Evolutionary conservation across 2,888 invertebrate genomes (phyloP).

Genomic region (Nebria salina): DNA sequence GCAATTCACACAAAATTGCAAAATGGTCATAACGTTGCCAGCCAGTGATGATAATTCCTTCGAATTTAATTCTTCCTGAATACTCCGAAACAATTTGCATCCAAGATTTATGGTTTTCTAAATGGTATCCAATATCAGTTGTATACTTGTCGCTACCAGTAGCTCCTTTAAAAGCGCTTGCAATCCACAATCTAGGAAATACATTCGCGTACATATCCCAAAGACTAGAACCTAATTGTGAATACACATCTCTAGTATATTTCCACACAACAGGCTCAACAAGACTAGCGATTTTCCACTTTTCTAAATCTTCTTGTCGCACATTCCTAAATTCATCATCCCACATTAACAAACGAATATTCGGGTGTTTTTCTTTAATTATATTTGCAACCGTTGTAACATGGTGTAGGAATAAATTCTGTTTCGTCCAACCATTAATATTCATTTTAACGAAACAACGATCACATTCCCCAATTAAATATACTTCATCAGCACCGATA

Average conservation of each 20-base stretch:
- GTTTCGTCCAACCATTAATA: constrained; percentile 63
- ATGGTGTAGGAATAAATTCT: constrained; percentile 71
- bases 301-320: constrained; percentile 62
- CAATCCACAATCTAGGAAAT: constrained; percentile 80
- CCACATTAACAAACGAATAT: constrained; percentile 76
- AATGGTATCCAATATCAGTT: constrained; percentile 70
- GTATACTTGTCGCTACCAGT: constrained; percentile 60
- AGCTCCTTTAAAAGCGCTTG: constrained; percentile 81
- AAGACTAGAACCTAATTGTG: constrained; percentile 57
- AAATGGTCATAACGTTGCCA: constrained; percentile 79
- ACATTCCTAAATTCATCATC: constrained; percentile 81
- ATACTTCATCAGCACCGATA: constrained; percentile 87
- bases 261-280: constrained; percentile 79
- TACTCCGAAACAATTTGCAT: constrained; percentile 68
- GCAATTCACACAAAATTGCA: constrained; percentile 71
- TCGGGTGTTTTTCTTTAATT: constrained; percentile 64
- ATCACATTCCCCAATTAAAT: constrained; percentile 72
- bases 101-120: constrained; percentile 80
- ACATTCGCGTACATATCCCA: constrained; percentile 69
- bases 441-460: constrained; percentile 64
- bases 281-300: constrained; percentile 62
- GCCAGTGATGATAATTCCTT: constrained; percentile 76
- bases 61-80: constrained; percentile 64
- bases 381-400: constrained; percentile 66
- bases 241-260: constrained; percentile 65